Percentiles rank a stretch among this genome's conserved stretches.
Conservation (phyloP, 2,888 invertebrate species). For the Sinentomon sp. region DNA sequence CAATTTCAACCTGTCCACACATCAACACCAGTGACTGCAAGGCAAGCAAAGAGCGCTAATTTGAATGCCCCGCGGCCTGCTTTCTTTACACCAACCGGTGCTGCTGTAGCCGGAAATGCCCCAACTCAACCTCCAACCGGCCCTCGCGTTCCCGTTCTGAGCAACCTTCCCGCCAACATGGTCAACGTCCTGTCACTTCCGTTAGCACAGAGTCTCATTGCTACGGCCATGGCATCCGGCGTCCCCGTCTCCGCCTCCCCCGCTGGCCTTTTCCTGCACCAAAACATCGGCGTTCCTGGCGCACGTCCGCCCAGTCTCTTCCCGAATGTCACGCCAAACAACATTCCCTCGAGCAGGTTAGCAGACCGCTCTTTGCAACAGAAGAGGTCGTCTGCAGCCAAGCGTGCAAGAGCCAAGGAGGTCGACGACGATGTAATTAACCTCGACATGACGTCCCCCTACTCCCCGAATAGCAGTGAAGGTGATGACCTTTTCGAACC, state of each 20-base stretch:
- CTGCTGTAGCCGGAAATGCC: no score
- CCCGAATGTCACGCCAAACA: constrained; percentile 14
- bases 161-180: constrained; percentile 12
- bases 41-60: constrained; percentile 8
- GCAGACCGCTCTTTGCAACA: constrained; percentile 8
- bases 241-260: constrained; percentile 14
- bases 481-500: constrained; percentile 67
- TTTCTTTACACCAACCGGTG: no score
- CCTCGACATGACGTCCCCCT: constrained; percentile 52
- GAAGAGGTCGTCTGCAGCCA: constrained; percentile 8
- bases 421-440: constrained; percentile 27
- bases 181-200: constrained; percentile 12
- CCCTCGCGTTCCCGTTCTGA: neutral
- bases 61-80: no score
- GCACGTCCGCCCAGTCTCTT: no score
- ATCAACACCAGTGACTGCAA: constrained; percentile 6
- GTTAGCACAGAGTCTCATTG: constrained; percentile 4
- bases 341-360: constrained; percentile 11
- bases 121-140: no score
- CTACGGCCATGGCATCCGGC: constrained; percentile 12
- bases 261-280: constrained; percentile 9
- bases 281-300: constrained; percentile 14
- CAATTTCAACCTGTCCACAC: no score
- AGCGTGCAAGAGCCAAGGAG: no score
- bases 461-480: constrained; percentile 66